Base-by-base conservation (phyloP, 2,113 vertebrate genomes). In the Chamaea fasciata region DNA sequence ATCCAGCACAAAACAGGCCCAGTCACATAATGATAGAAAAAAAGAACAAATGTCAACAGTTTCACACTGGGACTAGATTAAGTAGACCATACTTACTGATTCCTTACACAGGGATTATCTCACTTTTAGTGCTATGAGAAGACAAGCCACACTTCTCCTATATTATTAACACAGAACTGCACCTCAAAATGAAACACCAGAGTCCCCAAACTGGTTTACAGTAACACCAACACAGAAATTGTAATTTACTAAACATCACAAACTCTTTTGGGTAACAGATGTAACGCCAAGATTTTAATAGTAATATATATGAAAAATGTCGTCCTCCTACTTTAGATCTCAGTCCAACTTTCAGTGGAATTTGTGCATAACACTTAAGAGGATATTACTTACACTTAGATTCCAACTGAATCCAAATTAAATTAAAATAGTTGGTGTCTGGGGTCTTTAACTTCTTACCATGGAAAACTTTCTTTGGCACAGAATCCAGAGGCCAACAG, bases 31-130 rank as follows among this genome's bases (percentile, higher is more conserved):
- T 99, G 99, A 99, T 98, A 98, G 98, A 98, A 98, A 98, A 95
- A 98, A 99, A 99, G 99, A 99, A 99, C 99, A 99, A 99, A 99
- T 99, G 99, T 99, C 99, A 99, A 99, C 99, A 99, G 99, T 99
- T 99, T 99, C 99, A 99, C 99, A 99, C 98, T 99, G 99, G 98
- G 99, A 99, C 99, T 99, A 99, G 99, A 99, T 99, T 99, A 99
- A 98, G 98, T 98, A 97, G 98, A 98, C 98, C 98, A 89, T 98
- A 98, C 98, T 98, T 98, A 98, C 98, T 98, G 98, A 98, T 98
- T 98, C 98, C 98, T 98, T 98, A 98, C 98, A 97, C 92, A 97
- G 87, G 97, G 98, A 99, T 99, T 99, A 99, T 97, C 97, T 98
- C 98, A 98, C 98, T 98, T 98, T 98, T 98, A 98, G 98, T 91